phyloP scores from a whole-genome alignment of 2,113 vertebrate species.

The Atractosteus spatula region DNA sequence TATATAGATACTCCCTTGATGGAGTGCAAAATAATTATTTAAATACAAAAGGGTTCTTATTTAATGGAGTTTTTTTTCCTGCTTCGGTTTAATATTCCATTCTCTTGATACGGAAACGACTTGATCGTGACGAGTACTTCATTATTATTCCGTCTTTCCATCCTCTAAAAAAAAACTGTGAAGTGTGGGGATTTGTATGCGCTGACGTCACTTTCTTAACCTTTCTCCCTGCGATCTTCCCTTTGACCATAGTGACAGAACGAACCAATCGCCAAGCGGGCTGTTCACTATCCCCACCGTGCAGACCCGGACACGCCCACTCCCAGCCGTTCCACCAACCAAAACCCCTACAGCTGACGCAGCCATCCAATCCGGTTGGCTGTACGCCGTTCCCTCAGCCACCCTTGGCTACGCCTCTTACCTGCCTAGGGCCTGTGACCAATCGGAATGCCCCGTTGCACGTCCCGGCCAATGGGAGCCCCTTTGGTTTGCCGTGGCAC shows the following conservation, averaged over 20 bases:
- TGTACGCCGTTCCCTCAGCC: conserved; percentile 11
- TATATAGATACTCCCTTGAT: too few species aligned
- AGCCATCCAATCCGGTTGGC: conserved; percentile 34
- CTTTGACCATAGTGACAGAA: conserved; percentile 28
- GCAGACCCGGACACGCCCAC: conserved; percentile 17
- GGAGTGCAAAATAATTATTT: too few species aligned
- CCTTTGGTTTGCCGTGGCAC: conserved; percentile 21
- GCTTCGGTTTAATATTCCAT: too few species aligned
- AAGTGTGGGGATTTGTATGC: neutral
- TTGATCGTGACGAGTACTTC: too few species aligned
- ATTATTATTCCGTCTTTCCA: neutral
- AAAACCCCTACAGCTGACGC: neutral
- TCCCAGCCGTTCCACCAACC: conserved; percentile 21
- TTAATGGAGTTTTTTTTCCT: too few species aligned
- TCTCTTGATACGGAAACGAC: too few species aligned
- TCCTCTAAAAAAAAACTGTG: neutral
- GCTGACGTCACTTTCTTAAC: conserved; percentile 14
- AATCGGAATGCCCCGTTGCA: conserved; percentile 18
- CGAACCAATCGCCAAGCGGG: neutral
- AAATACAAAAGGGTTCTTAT: too few species aligned
- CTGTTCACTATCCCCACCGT: neutral
- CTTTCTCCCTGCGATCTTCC: conserved; percentile 21
- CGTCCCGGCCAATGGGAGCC: conserved; percentile 26
- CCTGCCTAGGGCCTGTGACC: conserved; percentile 27
- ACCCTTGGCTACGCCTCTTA: conserved; percentile 28